Base-by-base conservation (phyloP, 2,888 invertebrate genomes). In the Cephus pygmeus region DNA sequence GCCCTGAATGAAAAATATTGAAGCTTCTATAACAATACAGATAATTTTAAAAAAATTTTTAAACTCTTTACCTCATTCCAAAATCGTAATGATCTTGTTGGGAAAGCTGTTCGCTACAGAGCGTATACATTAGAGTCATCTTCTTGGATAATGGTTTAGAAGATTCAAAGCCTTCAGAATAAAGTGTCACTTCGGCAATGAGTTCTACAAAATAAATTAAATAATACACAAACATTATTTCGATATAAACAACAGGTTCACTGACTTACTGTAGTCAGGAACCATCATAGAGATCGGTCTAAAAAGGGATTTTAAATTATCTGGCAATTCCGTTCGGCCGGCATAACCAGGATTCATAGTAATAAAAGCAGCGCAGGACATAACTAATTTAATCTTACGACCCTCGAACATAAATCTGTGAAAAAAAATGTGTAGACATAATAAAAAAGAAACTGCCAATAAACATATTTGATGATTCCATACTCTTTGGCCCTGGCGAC, bases 261-360 rank as follows among this genome's bases (percentile, higher is more conserved):
- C 9, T 33, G 23, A 71, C 79, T 91, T 91, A 96, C 96, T 96
- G 89, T 98, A 98, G 92, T 97, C 97, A 0, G 97, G 97, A 69
- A 97, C 97, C 97, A 97, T 97, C 97, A 97, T 97, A 1, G 97
- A 94, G 83, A 97, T 95, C 0, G 97, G 97, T 79, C 97, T 94
- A 90, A 97, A 97, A 23, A 97, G 90, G 1, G 97, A 96, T 88
- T 97, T 97, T 81, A 98, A 92, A 91, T 97, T 98, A 87, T 97
- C 97, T 0, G 98, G 97, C 69, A 98, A 91, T 89, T 97, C 97
- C 0, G 97, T 97, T 79, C 97, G 93, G 0, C 97, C 97, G 1
- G 97, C 97, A 89, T 97, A 97, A 1, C 97, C 97, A 0, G 97
- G 97, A 92, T 97, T 97, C 97, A 98, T 98, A 0, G 97, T 97